Percentiles rank a stretch among this genome's conserved stretches.
Evolutionary conservation across 2,888 invertebrate genomes (phyloP).

Genomic region (Leptopilina myrica): DNA sequence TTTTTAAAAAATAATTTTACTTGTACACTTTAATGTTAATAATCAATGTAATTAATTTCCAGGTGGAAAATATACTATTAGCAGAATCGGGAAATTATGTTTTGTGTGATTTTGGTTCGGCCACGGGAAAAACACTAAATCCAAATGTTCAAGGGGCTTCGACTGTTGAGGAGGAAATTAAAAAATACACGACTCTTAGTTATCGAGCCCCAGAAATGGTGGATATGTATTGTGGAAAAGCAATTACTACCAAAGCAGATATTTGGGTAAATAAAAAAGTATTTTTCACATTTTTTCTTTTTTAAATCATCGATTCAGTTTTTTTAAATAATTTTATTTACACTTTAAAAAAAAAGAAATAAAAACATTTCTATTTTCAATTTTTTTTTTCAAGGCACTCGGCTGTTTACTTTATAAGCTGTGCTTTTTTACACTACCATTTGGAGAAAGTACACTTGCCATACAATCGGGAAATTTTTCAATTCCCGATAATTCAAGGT

Average conservation of each 20-base stretch:
- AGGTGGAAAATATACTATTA: constrained; percentile 93
- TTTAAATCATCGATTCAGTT: not conserved
- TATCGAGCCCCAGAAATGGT: constrained; percentile 96
- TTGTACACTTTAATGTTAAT: too few relatives aligned
- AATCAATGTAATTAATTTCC: constrained; percentile 41
- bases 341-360: too few relatives aligned
- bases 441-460: constrained; percentile 94
- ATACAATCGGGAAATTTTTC: constrained; percentile 93
- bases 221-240: constrained; percentile 89
- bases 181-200: constrained; percentile 92
- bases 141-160: constrained; percentile 83
- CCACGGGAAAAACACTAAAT: constrained; percentile 88
- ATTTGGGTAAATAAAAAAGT: constrained; percentile 83
- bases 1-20: too few relatives aligned
- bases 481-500: constrained; percentile 89
- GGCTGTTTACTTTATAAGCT: constrained; percentile 93
- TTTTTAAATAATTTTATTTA: not conserved
- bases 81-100: constrained; percentile 89
- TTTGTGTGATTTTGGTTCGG: constrained; percentile 95
- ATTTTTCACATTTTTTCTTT: not conserved
- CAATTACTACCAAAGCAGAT: constrained; percentile 91
- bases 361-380: not conserved
- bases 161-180: constrained; percentile 89
- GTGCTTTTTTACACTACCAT: constrained; percentile 92
- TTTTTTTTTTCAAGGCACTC: constrained; percentile 83